Conservation (phyloP, 2,113 vertebrate genomes). For the Xenus cinereus region DNA sequence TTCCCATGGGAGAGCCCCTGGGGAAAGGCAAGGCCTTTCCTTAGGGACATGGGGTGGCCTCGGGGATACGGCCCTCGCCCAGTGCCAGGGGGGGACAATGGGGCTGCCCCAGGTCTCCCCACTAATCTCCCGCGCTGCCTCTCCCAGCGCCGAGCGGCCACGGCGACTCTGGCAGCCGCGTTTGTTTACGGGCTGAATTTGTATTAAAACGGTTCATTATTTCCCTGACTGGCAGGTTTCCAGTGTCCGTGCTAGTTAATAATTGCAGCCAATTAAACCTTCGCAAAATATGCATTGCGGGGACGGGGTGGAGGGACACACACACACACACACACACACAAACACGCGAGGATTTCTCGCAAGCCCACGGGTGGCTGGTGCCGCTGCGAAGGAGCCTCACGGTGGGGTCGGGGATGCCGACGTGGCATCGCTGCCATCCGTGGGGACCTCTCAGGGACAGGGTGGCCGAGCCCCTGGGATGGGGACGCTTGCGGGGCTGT, state of each 20-base stretch:
- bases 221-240: constrained; percentile 66
- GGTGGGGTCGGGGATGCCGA: fast-evolving
- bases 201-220: constrained; percentile 68
- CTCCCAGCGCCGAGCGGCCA: background rate
- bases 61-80: background rate
- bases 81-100: background rate
- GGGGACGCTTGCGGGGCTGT: background rate
- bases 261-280: constrained; percentile 69
- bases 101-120: background rate
- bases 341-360: background rate
- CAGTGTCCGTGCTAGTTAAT: constrained; percentile 65
- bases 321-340: no score
- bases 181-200: constrained; percentile 63
- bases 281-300: constrained; percentile 38
- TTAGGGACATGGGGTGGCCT: fast-evolving
- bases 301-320: background rate
- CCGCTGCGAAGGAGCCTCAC: fast-evolving
- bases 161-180: constrained; percentile 3
- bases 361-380: background rate
- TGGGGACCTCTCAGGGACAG: fast-evolving
- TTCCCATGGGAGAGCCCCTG: fast-evolving
- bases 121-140: background rate
- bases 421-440: fast-evolving
- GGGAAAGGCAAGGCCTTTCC: background rate
- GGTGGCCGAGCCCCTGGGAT: background rate